phyloP scores from a whole-genome alignment of 2,888 invertebrate genomes.

The Pollenia griseotomentosa region DNA sequence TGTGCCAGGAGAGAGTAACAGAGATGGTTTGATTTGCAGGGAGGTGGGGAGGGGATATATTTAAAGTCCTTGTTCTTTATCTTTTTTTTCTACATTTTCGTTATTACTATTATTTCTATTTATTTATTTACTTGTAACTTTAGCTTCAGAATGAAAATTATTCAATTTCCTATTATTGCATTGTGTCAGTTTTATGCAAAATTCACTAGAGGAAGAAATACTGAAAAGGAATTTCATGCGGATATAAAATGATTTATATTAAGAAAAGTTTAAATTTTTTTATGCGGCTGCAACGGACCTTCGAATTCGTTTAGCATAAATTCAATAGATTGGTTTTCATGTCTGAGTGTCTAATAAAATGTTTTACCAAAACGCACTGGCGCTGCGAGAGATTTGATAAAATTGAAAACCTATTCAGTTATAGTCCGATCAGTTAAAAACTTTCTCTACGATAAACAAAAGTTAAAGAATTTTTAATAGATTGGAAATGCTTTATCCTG shows the following conservation, averaged over 20 bases:
- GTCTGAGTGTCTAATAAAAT: too few relatives aligned
- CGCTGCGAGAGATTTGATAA: too few relatives aligned
- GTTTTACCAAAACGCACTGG: too few relatives aligned
- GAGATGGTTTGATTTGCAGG: background rate
- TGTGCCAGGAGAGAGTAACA: background rate
- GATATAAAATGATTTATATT: background rate
- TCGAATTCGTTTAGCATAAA: too few relatives aligned
- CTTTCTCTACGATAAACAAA: too few relatives aligned
- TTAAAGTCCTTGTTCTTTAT: constrained; percentile 8
- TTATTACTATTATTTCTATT: constrained; percentile 39
- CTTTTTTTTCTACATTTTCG: background rate
- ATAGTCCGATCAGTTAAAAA: too few relatives aligned
- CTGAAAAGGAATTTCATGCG: background rate
- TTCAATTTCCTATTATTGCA: constrained; percentile 69
- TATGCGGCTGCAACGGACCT: background rate
- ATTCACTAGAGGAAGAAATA: background rate
- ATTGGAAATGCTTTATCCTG: too few relatives aligned
- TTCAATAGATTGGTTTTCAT: background rate
- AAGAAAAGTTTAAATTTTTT: background rate
- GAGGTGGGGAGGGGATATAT: background rate
- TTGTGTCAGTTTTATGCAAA: constrained; percentile 48
- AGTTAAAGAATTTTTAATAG: too few relatives aligned
- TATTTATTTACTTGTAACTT: constrained; percentile 71
- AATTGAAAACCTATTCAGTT: too few relatives aligned
- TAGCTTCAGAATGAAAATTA: constrained; percentile 69